phyloP scores from a whole-genome alignment of 2,113 vertebrate genomes.

The Cygnus atratus region DNA sequence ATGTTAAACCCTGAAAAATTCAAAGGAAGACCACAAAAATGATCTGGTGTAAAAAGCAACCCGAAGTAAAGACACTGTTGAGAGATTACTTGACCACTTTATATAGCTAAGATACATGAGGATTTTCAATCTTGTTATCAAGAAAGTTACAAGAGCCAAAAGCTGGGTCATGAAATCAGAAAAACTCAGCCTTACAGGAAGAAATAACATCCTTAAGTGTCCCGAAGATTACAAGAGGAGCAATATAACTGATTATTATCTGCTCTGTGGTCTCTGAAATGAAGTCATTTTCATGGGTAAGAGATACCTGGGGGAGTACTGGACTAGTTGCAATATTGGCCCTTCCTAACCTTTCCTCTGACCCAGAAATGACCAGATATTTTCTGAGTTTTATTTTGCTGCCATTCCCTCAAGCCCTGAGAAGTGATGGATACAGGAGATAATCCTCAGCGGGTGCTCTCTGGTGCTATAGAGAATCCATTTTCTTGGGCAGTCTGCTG shows the following conservation, averaged over 20 bases:
- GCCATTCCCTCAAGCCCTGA: neutral
- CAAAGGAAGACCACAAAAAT: neutral
- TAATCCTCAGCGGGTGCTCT: neutral
- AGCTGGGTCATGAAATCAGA: neutral
- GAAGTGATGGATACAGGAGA: neutral
- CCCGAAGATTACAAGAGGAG: neutral
- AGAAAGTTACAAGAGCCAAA: neutral
- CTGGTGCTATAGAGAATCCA: neutral
- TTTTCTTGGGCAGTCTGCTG: neutral
- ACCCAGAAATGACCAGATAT: neutral
- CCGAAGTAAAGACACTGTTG: neutral
- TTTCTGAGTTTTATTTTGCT: neutral
- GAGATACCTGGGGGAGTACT: neutral
- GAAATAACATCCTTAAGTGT: neutral
- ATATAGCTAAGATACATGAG: neutral
- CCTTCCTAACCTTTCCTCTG: neutral
- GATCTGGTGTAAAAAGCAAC: neutral
- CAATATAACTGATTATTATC: neutral
- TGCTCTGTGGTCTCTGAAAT: neutral
- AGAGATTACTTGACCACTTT: neutral
- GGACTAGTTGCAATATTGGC: neutral
- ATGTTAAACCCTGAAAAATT: neutral
- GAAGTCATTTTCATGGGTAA: neutral
- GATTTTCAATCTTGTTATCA: neutral
- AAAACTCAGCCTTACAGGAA: neutral